These are phyloP conservation scores for Emydura subglobosa DNA, from an alignment of 2,113 vertebrate species.

Conservation along the genomic window DNA sequence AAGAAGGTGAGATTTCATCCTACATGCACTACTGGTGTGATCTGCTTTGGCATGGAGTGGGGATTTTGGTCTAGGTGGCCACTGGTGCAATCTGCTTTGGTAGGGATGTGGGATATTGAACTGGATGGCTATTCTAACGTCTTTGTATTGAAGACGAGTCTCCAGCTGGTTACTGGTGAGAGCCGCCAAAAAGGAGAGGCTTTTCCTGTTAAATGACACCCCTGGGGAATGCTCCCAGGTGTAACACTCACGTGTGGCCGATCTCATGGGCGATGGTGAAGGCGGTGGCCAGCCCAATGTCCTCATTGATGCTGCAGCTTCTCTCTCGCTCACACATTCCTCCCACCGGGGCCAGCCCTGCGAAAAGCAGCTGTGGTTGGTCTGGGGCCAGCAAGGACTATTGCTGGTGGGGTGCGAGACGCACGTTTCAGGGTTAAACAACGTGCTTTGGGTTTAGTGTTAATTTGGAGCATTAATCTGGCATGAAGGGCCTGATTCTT, in stretches of 20 bases:
- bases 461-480: neutral
- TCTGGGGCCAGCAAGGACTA: neutral
- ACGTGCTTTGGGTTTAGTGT: accelerated
- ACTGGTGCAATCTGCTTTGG: neutral
- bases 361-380: neutral
- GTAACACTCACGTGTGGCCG: slow-evolving; percentile 93
- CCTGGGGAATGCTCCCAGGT: neutral
- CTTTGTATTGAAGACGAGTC: neutral
- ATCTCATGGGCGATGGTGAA: slow-evolving; percentile 99
- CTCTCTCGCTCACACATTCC: slow-evolving; percentile 98
- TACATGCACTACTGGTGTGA: neutral
- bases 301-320: slow-evolving; percentile 98
- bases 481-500: accelerated
- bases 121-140: neutral
- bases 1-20: neutral
- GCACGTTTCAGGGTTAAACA: accelerated
- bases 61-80: neutral
- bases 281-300: slow-evolving; percentile 96
- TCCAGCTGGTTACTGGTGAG: neutral
- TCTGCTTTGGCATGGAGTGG: neutral
- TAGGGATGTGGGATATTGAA: no score
- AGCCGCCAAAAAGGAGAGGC: neutral
- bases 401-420: accelerated
- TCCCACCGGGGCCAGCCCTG: slow-evolving; percentile 95
- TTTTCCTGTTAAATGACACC: accelerated